Conservation (phyloP, 2,888 invertebrate genomes). For the Microchrysa polita region DNA sequence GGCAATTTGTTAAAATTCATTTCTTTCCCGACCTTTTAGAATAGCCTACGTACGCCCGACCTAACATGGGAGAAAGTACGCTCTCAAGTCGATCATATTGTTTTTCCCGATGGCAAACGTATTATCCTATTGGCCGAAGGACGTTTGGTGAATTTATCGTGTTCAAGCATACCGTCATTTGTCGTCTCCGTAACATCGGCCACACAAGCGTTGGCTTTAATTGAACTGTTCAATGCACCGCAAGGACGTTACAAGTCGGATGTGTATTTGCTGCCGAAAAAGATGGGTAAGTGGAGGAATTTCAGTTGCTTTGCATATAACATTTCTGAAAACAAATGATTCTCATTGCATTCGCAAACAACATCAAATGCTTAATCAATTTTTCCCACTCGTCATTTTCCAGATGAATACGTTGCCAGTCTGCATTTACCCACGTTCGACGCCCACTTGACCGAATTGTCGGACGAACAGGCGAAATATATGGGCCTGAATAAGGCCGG, state of each 20-base stretch:
- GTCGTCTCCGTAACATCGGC: conserved; percentile 98
- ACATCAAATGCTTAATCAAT: too few relatives aligned
- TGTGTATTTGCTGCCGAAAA: conserved; percentile 96
- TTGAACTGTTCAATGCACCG: conserved; percentile 97
- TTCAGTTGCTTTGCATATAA: too few relatives aligned
- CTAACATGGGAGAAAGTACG: conserved; percentile 97
- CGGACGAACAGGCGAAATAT: conserved; percentile 97
- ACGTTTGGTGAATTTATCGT: conserved; percentile 93
- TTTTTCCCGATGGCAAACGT: conserved; percentile 97
- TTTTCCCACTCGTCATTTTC: conserved; percentile 31
- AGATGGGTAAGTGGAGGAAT: conserved; percentile 82
- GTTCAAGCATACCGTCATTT: conserved; percentile 96
- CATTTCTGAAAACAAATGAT: too few relatives aligned
- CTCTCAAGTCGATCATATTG: conserved; percentile 97
- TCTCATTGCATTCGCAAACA: too few relatives aligned
- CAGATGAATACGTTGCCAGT: conserved; percentile 97
- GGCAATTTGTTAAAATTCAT: too few relatives aligned
- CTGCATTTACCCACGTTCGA: conserved; percentile 97
- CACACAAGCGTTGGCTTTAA: conserved; percentile 95
- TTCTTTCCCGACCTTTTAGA: too few relatives aligned
- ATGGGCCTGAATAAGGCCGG: conserved; percentile 97
- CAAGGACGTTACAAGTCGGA: conserved; percentile 94
- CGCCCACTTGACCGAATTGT: conserved; percentile 94
- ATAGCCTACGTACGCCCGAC: conserved; percentile 91
- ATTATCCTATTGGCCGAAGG: conserved; percentile 95